A percentile compares a stretch with the other conserved stretches of the same genome.
phyloP scores from a whole-genome alignment of 1,140 invertebrate genomes.

The Zeugodacus cucurbitae region DNA sequence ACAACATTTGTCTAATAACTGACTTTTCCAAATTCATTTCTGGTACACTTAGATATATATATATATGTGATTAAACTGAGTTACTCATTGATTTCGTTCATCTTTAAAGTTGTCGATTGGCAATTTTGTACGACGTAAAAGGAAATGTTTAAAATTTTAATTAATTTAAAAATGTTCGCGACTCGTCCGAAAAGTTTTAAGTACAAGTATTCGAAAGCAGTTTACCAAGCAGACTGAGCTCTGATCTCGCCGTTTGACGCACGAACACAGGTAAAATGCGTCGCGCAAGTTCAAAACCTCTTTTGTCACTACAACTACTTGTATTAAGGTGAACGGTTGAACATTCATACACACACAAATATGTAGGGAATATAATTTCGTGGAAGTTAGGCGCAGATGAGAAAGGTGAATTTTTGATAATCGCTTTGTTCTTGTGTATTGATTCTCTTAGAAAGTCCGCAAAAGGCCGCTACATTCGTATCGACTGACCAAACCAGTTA shows the following conservation, averaged over 20 bases:
- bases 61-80: not conserved
- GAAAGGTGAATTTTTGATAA: slow-evolving; percentile 37
- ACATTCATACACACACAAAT: not conserved
- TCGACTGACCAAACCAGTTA: slow-evolving; percentile 14
- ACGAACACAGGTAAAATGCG: slow-evolving; percentile 15
- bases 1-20: not conserved
- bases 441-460: slow-evolving; percentile 28
- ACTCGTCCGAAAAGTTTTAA: not conserved
- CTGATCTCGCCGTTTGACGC: not conserved
- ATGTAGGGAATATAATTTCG: not conserved
- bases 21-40: not conserved
- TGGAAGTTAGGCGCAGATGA: slow-evolving; percentile 9
- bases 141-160: not conserved
- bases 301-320: not conserved
- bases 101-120: not conserved
- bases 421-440: not conserved
- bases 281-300: not conserved
- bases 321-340: not conserved
- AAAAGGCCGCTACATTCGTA: not conserved
- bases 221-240: slow-evolving; percentile 7
- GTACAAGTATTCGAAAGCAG: not conserved
- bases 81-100: not conserved
- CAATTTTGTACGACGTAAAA: not conserved
- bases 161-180: not conserved
- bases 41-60: not conserved